Base-by-base conservation (phyloP, 2,888 invertebrate species). In the Ferrisia virgata region DNA sequence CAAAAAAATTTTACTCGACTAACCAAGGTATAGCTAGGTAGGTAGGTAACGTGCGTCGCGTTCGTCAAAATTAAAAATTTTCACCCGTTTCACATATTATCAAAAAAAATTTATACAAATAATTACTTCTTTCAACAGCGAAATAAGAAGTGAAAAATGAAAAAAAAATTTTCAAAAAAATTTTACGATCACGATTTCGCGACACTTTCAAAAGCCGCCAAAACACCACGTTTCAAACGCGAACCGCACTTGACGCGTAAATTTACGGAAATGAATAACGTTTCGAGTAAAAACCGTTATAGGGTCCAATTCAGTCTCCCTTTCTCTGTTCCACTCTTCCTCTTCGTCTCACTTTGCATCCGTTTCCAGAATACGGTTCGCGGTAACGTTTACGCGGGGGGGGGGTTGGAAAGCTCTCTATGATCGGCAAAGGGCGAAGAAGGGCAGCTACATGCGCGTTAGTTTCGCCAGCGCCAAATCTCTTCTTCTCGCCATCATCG, bases 261-360 rank as follows among this genome's bases (percentile, higher is more conserved):
- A 80, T 80, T 80, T 80, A 80, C 80, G 47, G 80, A 80, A 80
- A 80, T 79, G 47, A 79, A 43, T 33, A 53, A 33, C 28, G 33
- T 18, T 53, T 39, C 43, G 47, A 47, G 47, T 47, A 47, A 47
- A 33, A 25, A 43, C 53, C 6, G 25, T 31, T 53, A 8, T 80
- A 25, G 53, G 58, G 31, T 53, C 53, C 33, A 33, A 18, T n/a
- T n/a, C n/a, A n/a, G n/a, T 28, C 53, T 80, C 43, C 25, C 36
- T 18, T 43, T 79, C 79, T 36, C n/a, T 11, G 18, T 36, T 8
- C 8, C 5, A 3, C 18, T 18, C n/a, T 6, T 43, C 43, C 79
- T 36, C n/a, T 11, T 2, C 43, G 5, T 36, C 5, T 2, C 18
- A 4, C n/a, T 6, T 47, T n/a, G 47, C 78, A 39, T 4, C 78